Conservation (phyloP, 2,888 invertebrate species). For the Zygogramma bicolorata region DNA sequence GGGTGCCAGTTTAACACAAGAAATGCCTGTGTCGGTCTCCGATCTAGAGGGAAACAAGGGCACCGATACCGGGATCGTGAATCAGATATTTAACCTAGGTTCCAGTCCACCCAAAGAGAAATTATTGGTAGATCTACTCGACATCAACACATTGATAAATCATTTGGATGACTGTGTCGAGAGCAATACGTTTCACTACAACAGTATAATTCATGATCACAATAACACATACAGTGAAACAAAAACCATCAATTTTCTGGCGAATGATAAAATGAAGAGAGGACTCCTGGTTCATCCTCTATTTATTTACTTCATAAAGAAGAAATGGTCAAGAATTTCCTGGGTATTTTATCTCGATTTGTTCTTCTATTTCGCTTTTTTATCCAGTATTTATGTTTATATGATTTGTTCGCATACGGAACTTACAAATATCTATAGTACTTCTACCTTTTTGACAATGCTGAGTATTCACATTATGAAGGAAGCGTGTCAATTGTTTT, state of each 20-base stretch:
- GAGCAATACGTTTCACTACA: slow-evolving; percentile 42
- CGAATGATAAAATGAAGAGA: slow-evolving; percentile 37
- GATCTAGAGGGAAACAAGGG: slow-evolving; percentile 3
- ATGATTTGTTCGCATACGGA: slow-evolving; percentile 41
- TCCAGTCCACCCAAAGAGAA: neutral
- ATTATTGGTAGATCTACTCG: slow-evolving; percentile 39
- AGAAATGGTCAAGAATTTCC: slow-evolving; percentile 46
- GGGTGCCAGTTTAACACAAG: slow-evolving; percentile 44
- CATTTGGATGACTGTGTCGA: slow-evolving; percentile 52
- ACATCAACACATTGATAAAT: slow-evolving; percentile 38
- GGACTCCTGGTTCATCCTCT: slow-evolving; percentile 47
- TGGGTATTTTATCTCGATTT: slow-evolving; percentile 46
- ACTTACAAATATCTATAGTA: slow-evolving; percentile 3
- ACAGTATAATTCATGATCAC: slow-evolving; percentile 46
- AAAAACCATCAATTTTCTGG: slow-evolving; percentile 36
- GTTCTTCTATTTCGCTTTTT: slow-evolving; percentile 37
- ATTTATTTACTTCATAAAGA: slow-evolving; percentile 43
- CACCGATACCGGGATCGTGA: too few relatives aligned
- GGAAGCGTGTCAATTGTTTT: slow-evolving; percentile 45
- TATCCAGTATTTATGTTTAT: slow-evolving; percentile 45
- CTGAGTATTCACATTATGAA: slow-evolving; percentile 42
- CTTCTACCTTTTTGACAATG: slow-evolving; percentile 31
- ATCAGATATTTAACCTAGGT: neutral
- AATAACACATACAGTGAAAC: slow-evolving; percentile 45
- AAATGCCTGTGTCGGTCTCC: neutral